These are phyloP conservation scores for Pseudolaguvia tuberculata DNA, from an alignment of 2,113 vertebrate genomes.

Conservation along the genomic window DNA sequence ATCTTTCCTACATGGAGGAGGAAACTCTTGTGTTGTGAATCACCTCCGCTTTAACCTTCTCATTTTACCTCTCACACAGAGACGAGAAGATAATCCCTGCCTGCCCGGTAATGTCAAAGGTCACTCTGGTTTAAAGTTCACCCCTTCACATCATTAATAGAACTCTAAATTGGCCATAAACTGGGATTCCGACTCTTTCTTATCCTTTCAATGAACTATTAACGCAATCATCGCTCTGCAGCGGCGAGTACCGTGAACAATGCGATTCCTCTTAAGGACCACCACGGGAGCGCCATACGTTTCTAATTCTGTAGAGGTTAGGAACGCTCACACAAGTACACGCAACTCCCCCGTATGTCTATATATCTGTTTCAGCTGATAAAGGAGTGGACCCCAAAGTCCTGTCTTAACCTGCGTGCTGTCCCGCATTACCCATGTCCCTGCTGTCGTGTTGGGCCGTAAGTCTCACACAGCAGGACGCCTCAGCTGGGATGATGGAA, in stretches of 20 bases:
- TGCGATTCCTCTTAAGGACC: constrained; percentile 75
- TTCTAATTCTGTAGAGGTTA: constrained; percentile 86
- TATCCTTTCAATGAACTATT: constrained; percentile 68
- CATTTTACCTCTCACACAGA: constrained; percentile 56
- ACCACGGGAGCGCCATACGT: constrained; percentile 80
- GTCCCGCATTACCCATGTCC: constrained; percentile 49
- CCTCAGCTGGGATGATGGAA: constrained; percentile 49
- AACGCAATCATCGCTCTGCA: constrained; percentile 58
- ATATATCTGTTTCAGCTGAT: constrained; percentile 66
- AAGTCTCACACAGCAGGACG: constrained; percentile 53
- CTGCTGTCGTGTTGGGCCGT: constrained; percentile 58
- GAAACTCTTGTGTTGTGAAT: constrained; percentile 64
- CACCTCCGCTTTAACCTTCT: constrained; percentile 55
- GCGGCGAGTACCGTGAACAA: constrained; percentile 64
- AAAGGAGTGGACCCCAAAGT: constrained; percentile 46
- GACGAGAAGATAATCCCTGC: constrained; percentile 81
- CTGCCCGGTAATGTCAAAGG: constrained; percentile 87
- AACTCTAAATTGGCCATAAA: constrained; percentile 82
- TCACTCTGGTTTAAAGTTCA: constrained; percentile 83
- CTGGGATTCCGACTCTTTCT: constrained; percentile 67
- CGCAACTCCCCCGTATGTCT: constrained; percentile 75
- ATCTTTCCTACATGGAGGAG: constrained; percentile 57
- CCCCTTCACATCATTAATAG: constrained; percentile 84
- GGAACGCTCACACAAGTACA: constrained; percentile 77
- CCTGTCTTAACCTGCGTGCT: constrained; percentile 49